These are phyloP conservation scores for Heteromurus nitidus DNA, from an alignment of 2,888 invertebrate species.

Conservation along the genomic window DNA sequence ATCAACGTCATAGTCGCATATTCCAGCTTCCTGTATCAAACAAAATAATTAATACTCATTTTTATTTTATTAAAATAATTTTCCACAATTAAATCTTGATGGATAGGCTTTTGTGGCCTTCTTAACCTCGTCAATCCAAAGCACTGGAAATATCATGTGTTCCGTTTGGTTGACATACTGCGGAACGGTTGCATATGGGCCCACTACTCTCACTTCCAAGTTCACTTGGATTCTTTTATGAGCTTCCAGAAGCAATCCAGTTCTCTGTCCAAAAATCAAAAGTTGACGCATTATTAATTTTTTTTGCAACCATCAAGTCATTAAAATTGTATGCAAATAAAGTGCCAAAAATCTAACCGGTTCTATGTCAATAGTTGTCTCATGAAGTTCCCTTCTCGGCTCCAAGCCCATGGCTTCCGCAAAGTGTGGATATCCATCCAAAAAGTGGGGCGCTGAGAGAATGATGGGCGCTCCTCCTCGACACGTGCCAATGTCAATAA, in stretches of 20 bases:
- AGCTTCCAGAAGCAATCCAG: constrained; percentile 47
- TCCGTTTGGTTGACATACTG: background rate
- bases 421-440: constrained; percentile 32
- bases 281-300: background rate
- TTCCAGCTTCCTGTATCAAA: constrained; percentile 19
- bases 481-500: constrained; percentile 40
- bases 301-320: background rate
- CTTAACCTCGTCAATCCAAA: constrained; percentile 55
- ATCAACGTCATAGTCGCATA: constrained; percentile 29
- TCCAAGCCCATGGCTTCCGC: constrained; percentile 5
- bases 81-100: background rate
- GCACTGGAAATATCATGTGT: constrained; percentile 28
- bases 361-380: constrained; percentile 54
- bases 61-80: background rate
- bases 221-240: constrained; percentile 56
- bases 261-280: constrained; percentile 30
- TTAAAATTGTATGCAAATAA: background rate
- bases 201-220: constrained; percentile 20
- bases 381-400: constrained; percentile 18
- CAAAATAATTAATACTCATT: background rate
- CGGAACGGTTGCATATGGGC: background rate
- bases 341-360: constrained; percentile 21
- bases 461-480: constrained; percentile 39
- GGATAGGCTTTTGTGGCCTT: background rate
- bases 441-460: constrained; percentile 45